These are phyloP conservation scores for Sacculina carcini DNA, from an alignment of 2,888 invertebrate genomes.

Conservation along the genomic window DNA sequence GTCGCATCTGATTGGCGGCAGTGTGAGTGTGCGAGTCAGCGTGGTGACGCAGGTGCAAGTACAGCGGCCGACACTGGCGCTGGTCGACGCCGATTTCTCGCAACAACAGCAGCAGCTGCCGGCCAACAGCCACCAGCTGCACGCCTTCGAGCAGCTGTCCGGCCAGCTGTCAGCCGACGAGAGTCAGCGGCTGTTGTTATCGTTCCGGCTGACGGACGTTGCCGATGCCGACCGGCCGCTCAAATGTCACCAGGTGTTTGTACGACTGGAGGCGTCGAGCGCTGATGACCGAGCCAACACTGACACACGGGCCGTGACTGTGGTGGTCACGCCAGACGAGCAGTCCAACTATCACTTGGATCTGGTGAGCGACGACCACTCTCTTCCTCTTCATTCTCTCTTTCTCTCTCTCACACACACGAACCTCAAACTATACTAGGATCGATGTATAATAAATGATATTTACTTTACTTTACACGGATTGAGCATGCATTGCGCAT, in stretches of 20 bases:
- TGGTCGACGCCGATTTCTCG: conserved; percentile 66
- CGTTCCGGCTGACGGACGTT: conserved; percentile 51
- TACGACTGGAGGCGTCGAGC: too few species aligned
- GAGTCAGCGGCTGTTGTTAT: conserved; percentile 60
- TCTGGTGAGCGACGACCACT: conserved; percentile 31
- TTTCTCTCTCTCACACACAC: too few species aligned
- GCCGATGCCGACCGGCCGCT: conserved; percentile 31
- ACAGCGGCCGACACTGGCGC: conserved; percentile 52
- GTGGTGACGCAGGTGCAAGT: conserved; percentile 50
- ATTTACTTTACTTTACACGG: too few species aligned
- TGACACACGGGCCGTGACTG: conserved; percentile 47
- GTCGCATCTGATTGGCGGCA: too few species aligned
- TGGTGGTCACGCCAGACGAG: conserved; percentile 64
- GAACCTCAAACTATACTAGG: too few species aligned
- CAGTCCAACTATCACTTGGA: conserved; percentile 50
- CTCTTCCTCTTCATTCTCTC: background rate
- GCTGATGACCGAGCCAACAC: too few species aligned
- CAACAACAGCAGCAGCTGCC: conserved; percentile 28
- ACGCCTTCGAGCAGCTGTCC: conserved; percentile 27
- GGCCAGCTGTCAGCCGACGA: conserved; percentile 54
- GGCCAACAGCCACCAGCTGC: background rate
- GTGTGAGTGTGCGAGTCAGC: conserved; percentile 29
- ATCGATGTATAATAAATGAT: too few species aligned
- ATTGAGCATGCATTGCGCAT: too few species aligned
- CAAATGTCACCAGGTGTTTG: conserved; percentile 39